phyloP scores from a whole-genome alignment of 2,797 vertebrate genomes.

The Steatocranus sp. region DNA sequence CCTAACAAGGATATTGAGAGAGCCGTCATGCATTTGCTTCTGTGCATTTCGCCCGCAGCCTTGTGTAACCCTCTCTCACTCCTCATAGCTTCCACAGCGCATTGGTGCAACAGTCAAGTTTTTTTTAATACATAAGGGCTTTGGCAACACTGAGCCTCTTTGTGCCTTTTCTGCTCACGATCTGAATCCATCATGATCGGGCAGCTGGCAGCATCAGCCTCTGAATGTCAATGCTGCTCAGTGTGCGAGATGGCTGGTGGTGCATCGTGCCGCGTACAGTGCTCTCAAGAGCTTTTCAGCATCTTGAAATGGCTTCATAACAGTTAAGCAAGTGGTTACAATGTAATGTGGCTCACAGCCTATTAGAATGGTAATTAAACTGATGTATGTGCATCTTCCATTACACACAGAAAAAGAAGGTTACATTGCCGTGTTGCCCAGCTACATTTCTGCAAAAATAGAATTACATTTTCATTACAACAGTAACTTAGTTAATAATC shows the following conservation, averaged over 20 bases:
- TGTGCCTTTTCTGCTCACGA: constrained; percentile 31
- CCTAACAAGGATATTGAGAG: constrained; percentile 45
- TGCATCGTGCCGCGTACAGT: not conserved
- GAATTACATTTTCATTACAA: constrained; percentile 15
- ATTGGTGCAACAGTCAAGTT: constrained; percentile 10
- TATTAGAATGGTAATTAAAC: constrained; percentile 37
- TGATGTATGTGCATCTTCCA: constrained; percentile 22
- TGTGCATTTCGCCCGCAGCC: not conserved
- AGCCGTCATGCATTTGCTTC: constrained; percentile 24
- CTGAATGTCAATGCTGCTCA: constrained; percentile 53
- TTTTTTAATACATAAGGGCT: constrained; percentile 13
- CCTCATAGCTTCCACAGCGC: not conserved
- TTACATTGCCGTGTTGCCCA: not conserved
- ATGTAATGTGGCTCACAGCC: not conserved
- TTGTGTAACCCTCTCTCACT: constrained; percentile 8
- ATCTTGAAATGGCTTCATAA: constrained; percentile 26
- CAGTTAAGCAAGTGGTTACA: constrained; percentile 15
- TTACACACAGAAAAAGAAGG: not conserved
- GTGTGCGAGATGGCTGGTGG: constrained; percentile 33
- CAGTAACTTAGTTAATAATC: not conserved
- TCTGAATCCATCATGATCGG: constrained; percentile 46
- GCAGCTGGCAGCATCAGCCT: constrained; percentile 29
- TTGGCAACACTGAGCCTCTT: constrained; percentile 24
- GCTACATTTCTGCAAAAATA: constrained; percentile 1
- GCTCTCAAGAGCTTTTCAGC: constrained; percentile 30